phyloP scores from a whole-genome alignment of 2,888 invertebrate genomes.

The Lycophotia porphyrea region DNA sequence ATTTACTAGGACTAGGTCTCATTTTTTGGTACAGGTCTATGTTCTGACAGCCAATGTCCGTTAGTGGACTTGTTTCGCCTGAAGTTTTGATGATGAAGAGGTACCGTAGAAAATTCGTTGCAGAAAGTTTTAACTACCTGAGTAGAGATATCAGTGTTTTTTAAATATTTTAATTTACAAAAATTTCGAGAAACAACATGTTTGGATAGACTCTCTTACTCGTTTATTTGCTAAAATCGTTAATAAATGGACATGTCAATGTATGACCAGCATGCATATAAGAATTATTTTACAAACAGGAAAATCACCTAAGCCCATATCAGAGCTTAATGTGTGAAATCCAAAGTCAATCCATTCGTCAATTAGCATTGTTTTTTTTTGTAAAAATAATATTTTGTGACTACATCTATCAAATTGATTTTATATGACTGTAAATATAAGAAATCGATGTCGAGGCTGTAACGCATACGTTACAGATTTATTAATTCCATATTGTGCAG shows the following conservation, averaged over 20 bases:
- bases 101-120: neutral
- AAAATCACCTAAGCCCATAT: neutral
- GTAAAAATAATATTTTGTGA: neutral
- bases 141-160: neutral
- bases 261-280: neutral
- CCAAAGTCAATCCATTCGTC: neutral
- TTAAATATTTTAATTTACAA: neutral
- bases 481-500: slow-evolving; percentile 2
- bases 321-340: neutral
- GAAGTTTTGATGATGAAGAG: neutral
- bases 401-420: slow-evolving; percentile 7
- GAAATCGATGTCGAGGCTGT: neutral
- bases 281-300: neutral
- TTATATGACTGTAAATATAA: slow-evolving; percentile 12
- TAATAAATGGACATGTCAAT: neutral
- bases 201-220: neutral
- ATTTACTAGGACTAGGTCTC: neutral
- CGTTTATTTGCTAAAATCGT: neutral
- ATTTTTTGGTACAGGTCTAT: neutral
- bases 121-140: neutral
- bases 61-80: neutral
- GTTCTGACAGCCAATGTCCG: neutral
- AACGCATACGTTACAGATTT: slow-evolving; percentile 13
- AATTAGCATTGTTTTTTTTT: neutral
- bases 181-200: neutral